Evolutionary conservation across 2,113 vertebrate species (phyloP), one percentile per base, ranked within the genome.

Genomic region (Phylloscopus trochiloides): DNA sequence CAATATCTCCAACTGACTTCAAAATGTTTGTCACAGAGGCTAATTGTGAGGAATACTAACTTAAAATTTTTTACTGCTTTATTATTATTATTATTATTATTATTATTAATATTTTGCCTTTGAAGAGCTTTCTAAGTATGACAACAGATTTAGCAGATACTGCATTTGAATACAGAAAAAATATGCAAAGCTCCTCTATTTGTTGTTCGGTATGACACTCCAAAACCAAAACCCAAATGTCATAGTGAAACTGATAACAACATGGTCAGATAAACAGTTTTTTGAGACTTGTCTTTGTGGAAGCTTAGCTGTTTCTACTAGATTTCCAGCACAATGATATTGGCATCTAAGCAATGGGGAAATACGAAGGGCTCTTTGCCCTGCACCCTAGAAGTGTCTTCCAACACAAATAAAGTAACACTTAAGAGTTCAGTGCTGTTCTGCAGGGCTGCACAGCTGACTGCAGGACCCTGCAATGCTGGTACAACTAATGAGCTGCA

Each of bases 401-500:
- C 62, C 17, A n/a, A 12, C 32, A 84, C 43, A 78, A 61, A 82
- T 18, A 61, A 61, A 72, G 34, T 14, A 52, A 17, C 6, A 26
- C 17, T 42, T 73, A 12, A 14, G 74, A 77, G 57, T 62, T 89
- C 21, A 70, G 36, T 13, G 65, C 48, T 80, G 25, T 66, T 68
- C 48, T 95, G 84, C 19, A 87, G 85, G 58, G 80, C 62, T 74
- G 62, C 50, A 36, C 28, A n/a, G 31, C 34, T 84, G 86, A 95
- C 40, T 72, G 70, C 57, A 92, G 74, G 75, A 86, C 71, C 85
- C 84, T 48, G 36, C 26, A 40, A 52, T 6, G 15, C 52, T 79
- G 77, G 50, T 91, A 96, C 94, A 72, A 93, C 87, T 86, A 45
- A 52, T 10, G 36, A 26, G 66, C 77, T 94, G 84, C 86, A 95